A percentile compares a stretch with the other conserved stretches of the same genome.
Conservation (phyloP, 2,888 invertebrate genomes). For the Dasysyrphus tricinctus region DNA sequence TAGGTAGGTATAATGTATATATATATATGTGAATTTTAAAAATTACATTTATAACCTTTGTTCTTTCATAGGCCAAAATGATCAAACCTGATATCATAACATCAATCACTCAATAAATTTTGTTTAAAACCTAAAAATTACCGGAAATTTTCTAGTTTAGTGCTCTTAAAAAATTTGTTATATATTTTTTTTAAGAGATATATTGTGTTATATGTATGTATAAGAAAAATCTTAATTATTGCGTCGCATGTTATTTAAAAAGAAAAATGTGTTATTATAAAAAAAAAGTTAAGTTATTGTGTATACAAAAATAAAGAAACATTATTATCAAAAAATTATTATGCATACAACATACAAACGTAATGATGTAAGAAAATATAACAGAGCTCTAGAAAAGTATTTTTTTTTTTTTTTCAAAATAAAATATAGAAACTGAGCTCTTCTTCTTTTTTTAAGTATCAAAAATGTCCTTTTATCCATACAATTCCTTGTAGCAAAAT, state of each 20-base stretch:
- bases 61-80: constrained; percentile 38
- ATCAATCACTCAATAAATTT: constrained; percentile 43
- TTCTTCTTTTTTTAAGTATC: constrained; percentile 55
- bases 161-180: not conserved
- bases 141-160: constrained; percentile 43
- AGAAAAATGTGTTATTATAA: not conserved
- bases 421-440: constrained; percentile 26
- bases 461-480: constrained; percentile 50
- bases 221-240: constrained; percentile 30
- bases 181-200: constrained; percentile 8
- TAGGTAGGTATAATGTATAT: constrained; percentile 45
- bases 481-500: constrained; percentile 75
- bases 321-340: constrained; percentile 19
- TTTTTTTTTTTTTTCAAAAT: constrained; percentile 2
- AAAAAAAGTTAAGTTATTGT: no score
- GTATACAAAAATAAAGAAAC: constrained; percentile 15
- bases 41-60: constrained; percentile 45
- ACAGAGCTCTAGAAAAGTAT: constrained; percentile 29
- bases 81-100: constrained; percentile 32
- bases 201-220: constrained; percentile 2
- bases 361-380: constrained; percentile 30
- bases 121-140: constrained; percentile 24
- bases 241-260: constrained; percentile 29
- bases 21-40: constrained; percentile 45
- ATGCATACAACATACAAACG: constrained; percentile 24